A percentile compares a stretch with the other conserved stretches of the same genome.
Conservation (phyloP, 2,797 vertebrate species). For the Rallus crepitans region DNA sequence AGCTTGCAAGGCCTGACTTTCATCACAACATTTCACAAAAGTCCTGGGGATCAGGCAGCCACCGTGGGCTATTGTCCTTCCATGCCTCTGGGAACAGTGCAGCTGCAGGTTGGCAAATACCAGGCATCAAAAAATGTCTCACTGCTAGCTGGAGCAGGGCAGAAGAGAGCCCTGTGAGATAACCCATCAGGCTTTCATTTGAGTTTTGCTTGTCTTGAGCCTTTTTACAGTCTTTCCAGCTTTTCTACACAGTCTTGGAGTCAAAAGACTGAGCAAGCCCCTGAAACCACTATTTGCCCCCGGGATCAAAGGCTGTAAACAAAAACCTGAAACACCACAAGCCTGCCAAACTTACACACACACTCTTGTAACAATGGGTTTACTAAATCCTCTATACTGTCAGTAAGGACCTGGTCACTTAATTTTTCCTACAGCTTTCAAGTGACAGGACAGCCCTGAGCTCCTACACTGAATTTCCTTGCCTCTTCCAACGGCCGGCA, state of each 20-base stretch:
- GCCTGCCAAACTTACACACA: neutral
- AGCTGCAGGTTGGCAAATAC: neutral
- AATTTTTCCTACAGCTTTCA: neutral
- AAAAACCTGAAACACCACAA: neutral
- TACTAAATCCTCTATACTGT: neutral
- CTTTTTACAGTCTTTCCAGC: neutral
- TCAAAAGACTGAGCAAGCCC: neutral
- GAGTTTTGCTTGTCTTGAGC: neutral
- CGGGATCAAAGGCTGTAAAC: neutral
- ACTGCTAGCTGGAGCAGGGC: neutral
- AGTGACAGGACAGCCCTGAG: fast-evolving
- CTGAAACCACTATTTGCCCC: neutral
- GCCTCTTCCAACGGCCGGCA: neutral
- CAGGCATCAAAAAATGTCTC: neutral
- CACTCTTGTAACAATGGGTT: neutral
- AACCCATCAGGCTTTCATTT: fast-evolving
- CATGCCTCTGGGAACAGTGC: neutral
- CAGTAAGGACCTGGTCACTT: neutral
- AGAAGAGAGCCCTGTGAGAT: neutral
- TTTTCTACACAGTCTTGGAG: neutral
- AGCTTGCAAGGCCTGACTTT: neutral
- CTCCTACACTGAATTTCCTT: neutral
- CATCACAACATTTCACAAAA: neutral
- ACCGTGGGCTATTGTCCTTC: fast-evolving
- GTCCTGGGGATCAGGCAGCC: fast-evolving